phyloP scores from a whole-genome alignment of 2,113 vertebrate genomes.

The Taxidea taxus region DNA sequence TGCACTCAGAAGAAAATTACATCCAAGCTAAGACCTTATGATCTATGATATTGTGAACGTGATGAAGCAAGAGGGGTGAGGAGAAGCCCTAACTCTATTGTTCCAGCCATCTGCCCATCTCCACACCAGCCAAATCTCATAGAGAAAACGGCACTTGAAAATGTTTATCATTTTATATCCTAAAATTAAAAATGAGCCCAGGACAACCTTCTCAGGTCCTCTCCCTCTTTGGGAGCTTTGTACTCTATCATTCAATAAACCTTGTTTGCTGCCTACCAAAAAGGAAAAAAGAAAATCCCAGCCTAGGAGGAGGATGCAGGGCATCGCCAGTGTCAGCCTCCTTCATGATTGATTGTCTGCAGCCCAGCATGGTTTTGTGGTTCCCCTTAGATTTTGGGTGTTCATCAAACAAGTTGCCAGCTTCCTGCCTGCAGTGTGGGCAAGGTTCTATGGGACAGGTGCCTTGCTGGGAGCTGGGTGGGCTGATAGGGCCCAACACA shows the following conservation, averaged over 20 bases:
- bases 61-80: background rate
- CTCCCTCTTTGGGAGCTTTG: background rate
- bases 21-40: background rate
- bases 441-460: background rate
- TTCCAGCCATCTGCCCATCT: background rate
- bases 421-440: conserved; percentile 27
- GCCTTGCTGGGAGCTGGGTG: background rate
- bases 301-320: background rate
- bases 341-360: background rate
- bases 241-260: background rate
- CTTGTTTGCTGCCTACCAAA: background rate
- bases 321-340: background rate
- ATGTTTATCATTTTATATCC: background rate
- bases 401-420: conserved; percentile 62
- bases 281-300: background rate
- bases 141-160: background rate
- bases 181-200: background rate
- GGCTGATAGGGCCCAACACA: background rate
- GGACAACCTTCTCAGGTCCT: background rate
- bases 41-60: background rate
- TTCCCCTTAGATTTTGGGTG: conserved; percentile 58
- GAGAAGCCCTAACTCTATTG: background rate
- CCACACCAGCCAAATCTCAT: background rate
- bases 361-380: conserved; percentile 56
- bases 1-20: background rate